phyloP scores from a whole-genome alignment of 92 coral and sea anemone genomes.

The Paramuricea clavata region DNA sequence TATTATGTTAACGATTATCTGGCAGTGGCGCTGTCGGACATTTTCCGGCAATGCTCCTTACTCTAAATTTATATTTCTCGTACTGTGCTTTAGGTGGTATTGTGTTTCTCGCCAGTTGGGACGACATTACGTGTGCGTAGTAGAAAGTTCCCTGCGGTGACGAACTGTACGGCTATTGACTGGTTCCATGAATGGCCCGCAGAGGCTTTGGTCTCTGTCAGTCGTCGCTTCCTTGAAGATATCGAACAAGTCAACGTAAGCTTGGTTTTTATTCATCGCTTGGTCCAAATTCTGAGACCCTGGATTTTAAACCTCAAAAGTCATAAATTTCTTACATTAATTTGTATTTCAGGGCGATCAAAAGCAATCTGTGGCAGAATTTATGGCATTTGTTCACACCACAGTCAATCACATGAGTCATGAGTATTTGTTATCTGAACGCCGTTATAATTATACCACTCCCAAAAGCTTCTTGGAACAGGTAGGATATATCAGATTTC shows the following conservation, averaged over 20 bases:
- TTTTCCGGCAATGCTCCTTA: too few species aligned
- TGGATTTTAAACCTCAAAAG: neutral
- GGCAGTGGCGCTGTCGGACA: too few species aligned
- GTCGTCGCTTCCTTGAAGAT: constrained; percentile 96
- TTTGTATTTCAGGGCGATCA: constrained; percentile 76
- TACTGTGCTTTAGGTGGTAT: constrained; percentile 73
- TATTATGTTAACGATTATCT: too few species aligned
- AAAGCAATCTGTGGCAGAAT: constrained; percentile 91
- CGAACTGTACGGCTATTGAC: constrained; percentile 99
- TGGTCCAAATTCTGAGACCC: neutral
- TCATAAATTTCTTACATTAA: neutral
- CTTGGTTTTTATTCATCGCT: neutral
- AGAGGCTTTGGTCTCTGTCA: constrained; percentile 99
- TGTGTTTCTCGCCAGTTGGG: constrained; percentile 99
- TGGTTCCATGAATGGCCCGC: constrained; percentile 99
- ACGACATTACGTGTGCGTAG: constrained; percentile 98
- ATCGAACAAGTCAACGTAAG: constrained; percentile 93
- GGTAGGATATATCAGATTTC: constrained; percentile 54
- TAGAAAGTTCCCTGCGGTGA: constrained; percentile 99
- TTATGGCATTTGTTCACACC: constrained; percentile 97
- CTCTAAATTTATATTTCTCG: neutral
- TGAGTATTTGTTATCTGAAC: constrained; percentile 85
- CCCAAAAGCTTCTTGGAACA: constrained; percentile 99
- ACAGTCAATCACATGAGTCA: constrained; percentile 97
- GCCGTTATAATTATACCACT: constrained; percentile 99